Percentiles rank a stretch among this genome's conserved stretches.
Evolutionary conservation across 2,888 invertebrate species (phyloP).

Genomic region (Monopis laevigella): DNA sequence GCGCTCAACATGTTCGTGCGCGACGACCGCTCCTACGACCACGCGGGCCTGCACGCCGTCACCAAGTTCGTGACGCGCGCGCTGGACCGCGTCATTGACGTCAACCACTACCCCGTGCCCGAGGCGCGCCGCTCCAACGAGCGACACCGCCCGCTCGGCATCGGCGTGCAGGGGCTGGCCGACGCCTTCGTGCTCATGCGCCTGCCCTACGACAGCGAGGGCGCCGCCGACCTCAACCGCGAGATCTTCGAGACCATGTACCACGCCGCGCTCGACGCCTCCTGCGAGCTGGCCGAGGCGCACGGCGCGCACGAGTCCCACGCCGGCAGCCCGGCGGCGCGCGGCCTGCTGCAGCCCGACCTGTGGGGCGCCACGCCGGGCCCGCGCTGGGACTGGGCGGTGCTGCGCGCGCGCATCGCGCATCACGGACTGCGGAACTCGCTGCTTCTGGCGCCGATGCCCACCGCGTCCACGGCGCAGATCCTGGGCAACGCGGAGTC

Average conservation of each 20-base stretch:
- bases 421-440: conserved; percentile 94
- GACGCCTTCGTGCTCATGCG: conserved; percentile 96
- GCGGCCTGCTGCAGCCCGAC: conserved; percentile 95
- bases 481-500: conserved; percentile 99
- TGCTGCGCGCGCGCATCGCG: conserved; percentile 84
- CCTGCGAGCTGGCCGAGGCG: conserved; percentile 90
- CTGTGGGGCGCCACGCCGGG: conserved; percentile 96
- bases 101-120: conserved; percentile 93
- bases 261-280: conserved; percentile 95
- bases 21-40: conserved; percentile 83
- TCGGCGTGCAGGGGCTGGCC: conserved; percentile 97
- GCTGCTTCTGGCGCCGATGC: conserved; percentile 95
- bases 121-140: conserved; percentile 90
- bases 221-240: conserved; percentile 87
- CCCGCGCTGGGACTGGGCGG: conserved; percentile 89
- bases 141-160: conserved; percentile 86
- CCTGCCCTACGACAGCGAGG: conserved; percentile 89
- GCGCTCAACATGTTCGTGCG: conserved; percentile 95
- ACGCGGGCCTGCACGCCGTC: conserved; percentile 84
- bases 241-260: conserved; percentile 99
- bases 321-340: conserved; percentile 89
- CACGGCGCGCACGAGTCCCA: conserved; percentile 90
- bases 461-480: conserved; percentile 98
- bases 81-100: conserved; percentile 96
- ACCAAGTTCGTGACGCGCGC: conserved; percentile 90